These are phyloP conservation scores for Allolobophora icterica DNA, from an alignment of 2,888 invertebrate genomes.

Conservation along the genomic window DNA sequence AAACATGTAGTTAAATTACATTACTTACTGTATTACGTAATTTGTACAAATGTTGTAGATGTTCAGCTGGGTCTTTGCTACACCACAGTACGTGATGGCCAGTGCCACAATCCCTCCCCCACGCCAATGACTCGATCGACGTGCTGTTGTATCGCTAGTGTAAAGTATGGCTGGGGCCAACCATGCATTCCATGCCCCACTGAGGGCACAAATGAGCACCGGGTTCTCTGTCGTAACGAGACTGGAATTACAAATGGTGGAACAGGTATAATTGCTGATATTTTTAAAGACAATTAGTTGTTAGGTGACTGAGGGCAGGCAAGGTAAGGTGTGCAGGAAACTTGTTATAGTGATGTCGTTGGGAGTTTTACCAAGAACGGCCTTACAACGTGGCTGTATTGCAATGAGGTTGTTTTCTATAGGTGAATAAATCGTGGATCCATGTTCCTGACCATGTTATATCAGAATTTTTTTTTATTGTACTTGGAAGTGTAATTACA, in stretches of 20 bases:
- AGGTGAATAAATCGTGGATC: neutral
- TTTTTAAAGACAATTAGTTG: no score
- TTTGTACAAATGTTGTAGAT: conserved; percentile 68
- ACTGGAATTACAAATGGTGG: conserved; percentile 81
- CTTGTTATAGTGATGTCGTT: no score
- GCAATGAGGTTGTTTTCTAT: conserved; percentile 34
- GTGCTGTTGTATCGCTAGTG: conserved; percentile 76
- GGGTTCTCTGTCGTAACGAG: conserved; percentile 78
- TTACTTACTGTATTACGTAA: neutral
- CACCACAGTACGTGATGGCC: conserved; percentile 75
- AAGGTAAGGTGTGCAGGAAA: no score
- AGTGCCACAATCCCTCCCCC: conserved; percentile 78
- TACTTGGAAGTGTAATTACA: no score
- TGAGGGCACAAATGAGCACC: conserved; percentile 75
- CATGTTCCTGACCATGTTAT: no score
- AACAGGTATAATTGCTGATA: conserved; percentile 68
- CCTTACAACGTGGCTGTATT: no score
- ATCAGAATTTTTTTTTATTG: neutral
- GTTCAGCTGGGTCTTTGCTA: conserved; percentile 83
- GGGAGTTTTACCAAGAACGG: no score
- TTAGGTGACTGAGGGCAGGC: no score
- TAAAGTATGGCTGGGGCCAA: conserved; percentile 78
- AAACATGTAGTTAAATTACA: neutral
- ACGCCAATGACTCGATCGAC: conserved; percentile 82
- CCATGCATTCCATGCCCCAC: conserved; percentile 76